Evolutionary conservation across 2,113 vertebrate genomes (phyloP).

Genomic region (Gasterosteus nipponicus): DNA sequence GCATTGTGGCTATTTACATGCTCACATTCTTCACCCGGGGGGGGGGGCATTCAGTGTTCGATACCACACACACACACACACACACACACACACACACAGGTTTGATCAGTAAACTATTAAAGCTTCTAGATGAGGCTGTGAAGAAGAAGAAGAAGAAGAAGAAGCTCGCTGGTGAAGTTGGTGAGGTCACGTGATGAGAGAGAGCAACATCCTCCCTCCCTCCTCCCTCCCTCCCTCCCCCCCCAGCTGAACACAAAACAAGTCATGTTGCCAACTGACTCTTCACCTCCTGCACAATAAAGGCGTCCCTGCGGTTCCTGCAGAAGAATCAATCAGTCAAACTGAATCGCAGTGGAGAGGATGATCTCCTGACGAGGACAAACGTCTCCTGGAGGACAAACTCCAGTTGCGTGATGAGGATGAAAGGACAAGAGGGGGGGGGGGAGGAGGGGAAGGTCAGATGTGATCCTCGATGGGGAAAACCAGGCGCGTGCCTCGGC

Average conservation of each 20-base stretch:
- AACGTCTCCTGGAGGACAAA: slow-evolving; percentile 16
- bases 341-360: slow-evolving; percentile 27
- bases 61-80: neutral
- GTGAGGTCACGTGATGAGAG: neutral
- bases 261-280: slow-evolving; percentile 2
- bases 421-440: slow-evolving; percentile 21
- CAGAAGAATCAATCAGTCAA: slow-evolving; percentile 27
- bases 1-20: slow-evolving; percentile 55
- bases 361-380: slow-evolving; percentile 4
- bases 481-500: slow-evolving; percentile 91
- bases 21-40: slow-evolving; percentile 40
- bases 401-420: slow-evolving; percentile 48
- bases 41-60: neutral
- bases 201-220: neutral
- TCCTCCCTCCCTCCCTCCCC: neutral
- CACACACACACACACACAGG: neutral
- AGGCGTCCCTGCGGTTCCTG: neutral
- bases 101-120: slow-evolving; percentile 2
- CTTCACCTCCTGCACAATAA: slow-evolving; percentile 24
- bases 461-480: slow-evolving; percentile 94
- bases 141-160: neutral
- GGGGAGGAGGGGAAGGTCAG: slow-evolving; percentile 72
- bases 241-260: slow-evolving; percentile 8
- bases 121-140: neutral
- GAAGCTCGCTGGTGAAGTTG: neutral